phyloP scores from a whole-genome alignment of 2,888 invertebrate genomes.

The Plebejus anna region DNA sequence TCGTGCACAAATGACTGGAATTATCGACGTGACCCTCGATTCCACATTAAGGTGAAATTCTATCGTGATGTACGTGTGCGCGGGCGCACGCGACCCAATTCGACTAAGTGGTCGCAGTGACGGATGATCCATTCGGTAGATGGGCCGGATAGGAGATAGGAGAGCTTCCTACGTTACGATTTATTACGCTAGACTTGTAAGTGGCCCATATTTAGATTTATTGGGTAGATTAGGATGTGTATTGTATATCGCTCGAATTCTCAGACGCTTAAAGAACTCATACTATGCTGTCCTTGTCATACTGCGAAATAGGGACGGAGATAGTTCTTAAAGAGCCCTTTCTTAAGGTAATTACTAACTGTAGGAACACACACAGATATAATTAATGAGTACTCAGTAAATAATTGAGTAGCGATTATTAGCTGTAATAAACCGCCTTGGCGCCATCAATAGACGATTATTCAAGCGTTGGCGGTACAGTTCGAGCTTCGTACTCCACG shows the following conservation, averaged over 20 bases:
- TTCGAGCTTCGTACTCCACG: conserved; percentile 13
- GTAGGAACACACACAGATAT: conserved; percentile 17
- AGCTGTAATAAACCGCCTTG: conserved; percentile 34
- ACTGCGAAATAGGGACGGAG: not conserved
- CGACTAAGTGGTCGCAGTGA: conserved; percentile 58
- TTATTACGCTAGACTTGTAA: conserved; percentile 42
- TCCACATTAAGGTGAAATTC: conserved; percentile 56
- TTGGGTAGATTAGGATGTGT: conserved; percentile 35
- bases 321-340: not conserved
- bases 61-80: conserved; percentile 46
- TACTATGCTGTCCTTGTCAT: not conserved
- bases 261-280: not conserved
- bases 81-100: conserved; percentile 55
- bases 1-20: conserved; percentile 36
- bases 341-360: conserved; percentile 19
- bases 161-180: conserved; percentile 39
- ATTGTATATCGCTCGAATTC: not conserved
- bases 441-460: conserved; percentile 33
- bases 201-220: conserved; percentile 40
- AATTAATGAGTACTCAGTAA: conserved; percentile 8
- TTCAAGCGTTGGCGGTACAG: conserved; percentile 22
- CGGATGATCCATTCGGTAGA: conserved; percentile 53
- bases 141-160: conserved; percentile 39
- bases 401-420: conserved; percentile 32
- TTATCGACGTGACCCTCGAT: conserved; percentile 40